Conservation (phyloP, 2,888 invertebrate species). For the Labia minor region DNA sequence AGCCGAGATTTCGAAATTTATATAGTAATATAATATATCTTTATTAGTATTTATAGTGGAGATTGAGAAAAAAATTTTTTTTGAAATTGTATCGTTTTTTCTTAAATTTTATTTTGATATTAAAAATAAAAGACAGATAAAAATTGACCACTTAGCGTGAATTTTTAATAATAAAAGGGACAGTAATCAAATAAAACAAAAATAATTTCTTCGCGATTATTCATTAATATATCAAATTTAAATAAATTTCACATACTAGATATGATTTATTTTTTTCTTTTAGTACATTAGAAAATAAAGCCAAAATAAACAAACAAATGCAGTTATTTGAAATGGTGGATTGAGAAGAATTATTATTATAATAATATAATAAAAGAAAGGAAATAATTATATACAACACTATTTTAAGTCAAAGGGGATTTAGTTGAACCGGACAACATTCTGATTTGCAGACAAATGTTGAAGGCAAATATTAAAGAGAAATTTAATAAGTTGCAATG, state of each 20-base stretch:
- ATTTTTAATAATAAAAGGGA: background rate
- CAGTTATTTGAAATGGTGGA: background rate
- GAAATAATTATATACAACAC: background rate
- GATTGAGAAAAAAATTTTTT: background rate
- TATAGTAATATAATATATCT: too few relatives aligned
- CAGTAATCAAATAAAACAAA: background rate
- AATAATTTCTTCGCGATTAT: background rate
- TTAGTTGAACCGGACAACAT: slow-evolving; percentile 1
- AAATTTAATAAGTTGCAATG: background rate
- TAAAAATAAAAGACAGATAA: background rate
- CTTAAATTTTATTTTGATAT: too few relatives aligned
- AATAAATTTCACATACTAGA: too few relatives aligned
- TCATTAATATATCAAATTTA: background rate
- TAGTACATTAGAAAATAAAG: too few relatives aligned
- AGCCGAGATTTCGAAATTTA: background rate
- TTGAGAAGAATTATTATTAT: background rate
- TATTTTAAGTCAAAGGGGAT: background rate
- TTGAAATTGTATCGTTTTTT: too few relatives aligned
- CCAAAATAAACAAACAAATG: too few relatives aligned
- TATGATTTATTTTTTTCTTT: too few relatives aligned
- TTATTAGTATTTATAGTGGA: slow-evolving; percentile 1
- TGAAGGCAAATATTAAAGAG: background rate
- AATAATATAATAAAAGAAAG: too few relatives aligned
- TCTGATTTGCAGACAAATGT: background rate
- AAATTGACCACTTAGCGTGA: background rate